Base-by-base conservation (phyloP, 2,888 invertebrate genomes). In the Brachyopa scutellaris region DNA sequence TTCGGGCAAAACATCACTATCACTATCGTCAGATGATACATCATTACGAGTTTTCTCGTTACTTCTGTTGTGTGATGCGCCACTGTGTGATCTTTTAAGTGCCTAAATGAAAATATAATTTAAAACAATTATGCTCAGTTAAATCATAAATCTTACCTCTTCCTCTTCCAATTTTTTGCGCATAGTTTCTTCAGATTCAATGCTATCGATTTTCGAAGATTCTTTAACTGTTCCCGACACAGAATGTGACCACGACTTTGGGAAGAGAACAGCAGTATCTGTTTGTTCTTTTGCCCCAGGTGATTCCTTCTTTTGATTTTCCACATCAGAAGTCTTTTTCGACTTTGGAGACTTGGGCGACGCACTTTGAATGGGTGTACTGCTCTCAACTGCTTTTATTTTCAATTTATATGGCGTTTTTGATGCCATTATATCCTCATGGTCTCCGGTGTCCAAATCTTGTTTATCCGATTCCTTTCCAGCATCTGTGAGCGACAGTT, bases 261-360 rank as follows among this genome's bases (percentile, higher is more conserved):
- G 82, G 64, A 85, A 85, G 96, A 89, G 70, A 97, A 91, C 74
- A 92, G 89, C 86, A 94, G 93, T 1, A 95, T 92, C 89, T 92
- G 93, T 62, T 91, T 88, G 89, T 6, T 26, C 13, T 13, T 29
- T 29, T 9, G 61, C 70, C 7, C 72, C 61, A 2, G 11, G 7
- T 17, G 55, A 57, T 21, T 62, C 6, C 3, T 51, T 11, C 5
- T 55, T 29, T 47, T 11, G 42, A 0, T 61, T 9, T 7, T 36
- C 5, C 1, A 21, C 3, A 15, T 36, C 47, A 1, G 23, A 19
- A n/a, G 47, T 26, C 2, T 47, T 55, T 1, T 38, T n/a, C n/a
- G n/a, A n/a, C n/a, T n/a, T n/a, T n/a, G n/a, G n/a, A n/a, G n/a
- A 59, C 36, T 78, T 72, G 9, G 76, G 49, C 7, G 73, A 79